Conservation (phyloP, 2,888 invertebrate species). For the Drosophila differens region DNA sequence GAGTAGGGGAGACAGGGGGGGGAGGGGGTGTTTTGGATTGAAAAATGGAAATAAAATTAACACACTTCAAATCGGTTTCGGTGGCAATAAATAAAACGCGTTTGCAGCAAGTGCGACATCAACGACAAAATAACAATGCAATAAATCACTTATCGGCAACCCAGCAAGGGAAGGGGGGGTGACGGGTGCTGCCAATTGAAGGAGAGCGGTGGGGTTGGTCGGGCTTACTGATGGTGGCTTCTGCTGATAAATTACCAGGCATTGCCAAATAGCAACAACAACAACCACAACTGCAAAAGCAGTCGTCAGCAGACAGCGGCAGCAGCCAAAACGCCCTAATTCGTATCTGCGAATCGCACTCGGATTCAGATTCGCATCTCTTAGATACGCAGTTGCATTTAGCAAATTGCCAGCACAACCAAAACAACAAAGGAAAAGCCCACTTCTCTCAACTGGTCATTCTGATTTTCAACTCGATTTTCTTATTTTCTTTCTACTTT, state of each 20-base stretch:
- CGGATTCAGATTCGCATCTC: slow-evolving; percentile 56
- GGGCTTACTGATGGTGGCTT: slow-evolving; percentile 12
- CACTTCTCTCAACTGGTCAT: background rate
- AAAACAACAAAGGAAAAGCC: background rate
- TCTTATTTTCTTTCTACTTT: background rate
- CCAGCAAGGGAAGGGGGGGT: background rate
- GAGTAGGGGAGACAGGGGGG: background rate
- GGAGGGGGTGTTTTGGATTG: background rate
- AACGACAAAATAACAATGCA: slow-evolving; percentile 78
- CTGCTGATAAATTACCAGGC: slow-evolving; percentile 69
- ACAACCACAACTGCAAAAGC: slow-evolving; percentile 24
- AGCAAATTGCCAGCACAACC: slow-evolving; percentile 51
- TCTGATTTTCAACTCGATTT: background rate
- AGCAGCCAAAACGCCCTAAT: slow-evolving; percentile 41
- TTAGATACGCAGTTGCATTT: slow-evolving; percentile 69
- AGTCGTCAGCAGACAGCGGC: slow-evolving; percentile 37
- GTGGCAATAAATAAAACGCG: slow-evolving; percentile 54
- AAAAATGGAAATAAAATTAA: slow-evolving; percentile 72
- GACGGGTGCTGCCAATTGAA: background rate
- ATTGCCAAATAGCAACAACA: slow-evolving; percentile 42
- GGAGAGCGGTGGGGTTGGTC: background rate
- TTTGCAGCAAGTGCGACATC: slow-evolving; percentile 73
- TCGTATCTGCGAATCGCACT: slow-evolving; percentile 41
- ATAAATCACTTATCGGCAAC: slow-evolving; percentile 72
- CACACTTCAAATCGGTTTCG: slow-evolving; percentile 60